phyloP scores from a whole-genome alignment of 2,888 invertebrate species.

The Phrixothrix hirtus region DNA sequence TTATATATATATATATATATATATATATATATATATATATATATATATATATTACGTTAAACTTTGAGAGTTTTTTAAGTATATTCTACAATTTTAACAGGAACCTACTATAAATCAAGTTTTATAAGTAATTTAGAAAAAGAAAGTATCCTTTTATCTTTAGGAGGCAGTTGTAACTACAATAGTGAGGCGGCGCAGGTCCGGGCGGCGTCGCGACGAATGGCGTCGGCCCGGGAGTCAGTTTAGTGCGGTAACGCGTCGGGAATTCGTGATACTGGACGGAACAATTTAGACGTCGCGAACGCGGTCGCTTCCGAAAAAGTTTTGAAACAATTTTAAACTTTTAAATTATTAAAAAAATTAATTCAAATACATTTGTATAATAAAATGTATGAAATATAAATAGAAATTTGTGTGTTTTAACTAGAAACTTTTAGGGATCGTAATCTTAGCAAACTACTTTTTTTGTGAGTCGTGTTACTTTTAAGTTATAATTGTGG shows the following conservation, averaged over 20 bases:
- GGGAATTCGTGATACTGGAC: conserved; percentile 28
- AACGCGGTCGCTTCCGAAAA: conserved; percentile 5
- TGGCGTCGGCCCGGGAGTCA: conserved; percentile 62
- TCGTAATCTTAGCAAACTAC: too few relatives aligned
- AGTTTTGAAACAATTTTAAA: conserved; percentile 4
- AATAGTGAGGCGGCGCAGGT: conserved; percentile 48
- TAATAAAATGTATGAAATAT: too few relatives aligned
- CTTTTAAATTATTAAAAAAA: too few relatives aligned
- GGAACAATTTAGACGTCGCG: conserved; percentile 4
- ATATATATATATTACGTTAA: too few relatives aligned
- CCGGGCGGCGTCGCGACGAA: conserved; percentile 61
- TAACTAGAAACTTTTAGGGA: too few relatives aligned
- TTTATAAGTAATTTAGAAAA: conserved; percentile 5
- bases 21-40: too few relatives aligned
- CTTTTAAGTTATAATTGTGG: too few relatives aligned
- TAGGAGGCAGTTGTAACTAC: conserved; percentile 18
- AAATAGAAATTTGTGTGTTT: too few relatives aligned
- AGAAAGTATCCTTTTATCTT: conserved; percentile 22
- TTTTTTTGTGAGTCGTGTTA: too few relatives aligned
- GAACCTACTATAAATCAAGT: not conserved
- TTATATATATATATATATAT: too few relatives aligned
- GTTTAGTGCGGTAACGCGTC: conserved; percentile 54
- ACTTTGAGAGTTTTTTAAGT: too few relatives aligned
- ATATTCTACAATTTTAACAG: not conserved
- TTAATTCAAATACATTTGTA: too few relatives aligned